Evolutionary conservation across 2,113 vertebrate genomes (phyloP).

Genomic region (Smithornis capensis): DNA sequence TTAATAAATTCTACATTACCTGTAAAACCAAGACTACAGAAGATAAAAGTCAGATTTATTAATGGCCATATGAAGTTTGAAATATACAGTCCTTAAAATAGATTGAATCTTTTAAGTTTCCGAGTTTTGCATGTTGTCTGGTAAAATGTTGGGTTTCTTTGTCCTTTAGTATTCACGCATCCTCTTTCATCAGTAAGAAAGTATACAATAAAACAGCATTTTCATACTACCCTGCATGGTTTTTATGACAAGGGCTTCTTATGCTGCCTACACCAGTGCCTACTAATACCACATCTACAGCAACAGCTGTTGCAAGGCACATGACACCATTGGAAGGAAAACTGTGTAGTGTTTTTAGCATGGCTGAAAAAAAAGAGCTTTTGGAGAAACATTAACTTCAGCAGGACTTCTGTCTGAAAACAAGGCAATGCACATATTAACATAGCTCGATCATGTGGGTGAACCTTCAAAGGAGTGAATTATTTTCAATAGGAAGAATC

Average conservation of each 20-base stretch:
- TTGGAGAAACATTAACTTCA: neutral
- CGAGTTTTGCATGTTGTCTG: neutral
- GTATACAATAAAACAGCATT: neutral
- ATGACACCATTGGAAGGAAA: neutral
- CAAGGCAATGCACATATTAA: neutral
- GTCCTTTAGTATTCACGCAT: neutral
- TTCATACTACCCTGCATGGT: neutral
- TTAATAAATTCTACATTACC: neutral
- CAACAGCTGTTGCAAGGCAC: neutral
- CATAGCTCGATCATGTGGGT: neutral
- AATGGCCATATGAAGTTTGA: neutral
- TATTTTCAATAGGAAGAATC: neutral
- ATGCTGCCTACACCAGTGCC: neutral
- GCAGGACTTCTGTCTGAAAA: neutral
- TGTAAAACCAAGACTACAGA: neutral
- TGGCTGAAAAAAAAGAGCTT: neutral
- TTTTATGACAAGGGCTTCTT: neutral
- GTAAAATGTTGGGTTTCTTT: neutral
- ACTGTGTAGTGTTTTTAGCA: neutral
- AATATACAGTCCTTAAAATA: neutral
- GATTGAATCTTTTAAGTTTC: neutral
- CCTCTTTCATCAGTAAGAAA: neutral
- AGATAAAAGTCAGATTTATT: neutral
- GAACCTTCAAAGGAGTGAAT: neutral
- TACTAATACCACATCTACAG: neutral